These are phyloP conservation scores for Rallus limicola DNA, from an alignment of 2,113 vertebrate species.

Conservation along the genomic window DNA sequence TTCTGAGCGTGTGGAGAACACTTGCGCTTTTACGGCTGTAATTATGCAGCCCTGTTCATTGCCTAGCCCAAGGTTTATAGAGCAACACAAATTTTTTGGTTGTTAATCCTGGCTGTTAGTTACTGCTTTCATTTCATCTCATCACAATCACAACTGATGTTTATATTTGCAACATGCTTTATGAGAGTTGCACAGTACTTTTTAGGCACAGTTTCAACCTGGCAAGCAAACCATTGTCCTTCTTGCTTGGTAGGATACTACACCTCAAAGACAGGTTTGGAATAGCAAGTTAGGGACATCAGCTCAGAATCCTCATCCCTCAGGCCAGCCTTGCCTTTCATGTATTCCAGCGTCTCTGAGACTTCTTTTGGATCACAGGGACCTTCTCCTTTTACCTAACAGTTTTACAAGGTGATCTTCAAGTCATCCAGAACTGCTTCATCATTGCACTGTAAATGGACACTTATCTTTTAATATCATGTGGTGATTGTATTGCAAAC, in stretches of 20 bases:
- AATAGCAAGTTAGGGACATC: neutral
- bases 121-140: neutral
- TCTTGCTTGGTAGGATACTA: neutral
- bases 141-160: neutral
- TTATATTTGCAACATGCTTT: neutral
- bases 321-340: neutral
- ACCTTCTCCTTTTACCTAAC: neutral
- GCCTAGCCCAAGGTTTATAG: neutral
- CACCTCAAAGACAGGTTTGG: neutral
- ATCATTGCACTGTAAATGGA: neutral
- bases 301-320: neutral
- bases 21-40: neutral
- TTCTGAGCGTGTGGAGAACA: neutral
- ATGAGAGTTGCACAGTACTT: neutral
- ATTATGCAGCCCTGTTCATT: neutral
- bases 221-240: neutral
- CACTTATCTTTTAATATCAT: neutral
- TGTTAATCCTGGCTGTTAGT: neutral
- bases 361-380: neutral
- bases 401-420: constrained; percentile 23
- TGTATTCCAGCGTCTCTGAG: neutral
- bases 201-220: neutral
- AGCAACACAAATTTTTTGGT: neutral
- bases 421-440: neutral
- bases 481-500: constrained; percentile 19